Percentiles rank a stretch among this genome's conserved stretches.
phyloP scores from a whole-genome alignment of 2,888 invertebrate species.

The Blastobasis lacticolella region DNA sequence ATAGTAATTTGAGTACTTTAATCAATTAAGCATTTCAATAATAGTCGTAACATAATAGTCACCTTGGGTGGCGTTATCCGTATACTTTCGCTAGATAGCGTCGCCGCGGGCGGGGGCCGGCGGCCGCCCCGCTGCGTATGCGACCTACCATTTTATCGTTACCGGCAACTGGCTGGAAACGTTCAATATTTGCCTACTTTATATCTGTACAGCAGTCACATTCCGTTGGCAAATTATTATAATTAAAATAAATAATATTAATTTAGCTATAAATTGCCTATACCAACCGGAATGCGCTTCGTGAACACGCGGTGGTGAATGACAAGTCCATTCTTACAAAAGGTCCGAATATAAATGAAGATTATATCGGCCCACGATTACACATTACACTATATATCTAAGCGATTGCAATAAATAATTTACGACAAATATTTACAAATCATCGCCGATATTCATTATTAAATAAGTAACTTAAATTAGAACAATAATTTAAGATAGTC shows the following conservation, averaged over 20 bases:
- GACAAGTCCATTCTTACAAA: slow-evolving; percentile 63
- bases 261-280: slow-evolving; percentile 72
- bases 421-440: slow-evolving; percentile 69
- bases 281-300: slow-evolving; percentile 67
- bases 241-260: slow-evolving; percentile 64
- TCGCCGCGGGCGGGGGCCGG: background rate
- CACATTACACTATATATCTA: slow-evolving; percentile 52
- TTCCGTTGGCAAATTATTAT: slow-evolving; percentile 70
- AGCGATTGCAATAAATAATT: slow-evolving; percentile 66
- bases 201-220: slow-evolving; percentile 70
- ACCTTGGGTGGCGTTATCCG: slow-evolving; percentile 59
- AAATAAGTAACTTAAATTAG: slow-evolving; percentile 65
- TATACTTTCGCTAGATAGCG: slow-evolving; percentile 51
- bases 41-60: slow-evolving; percentile 30
- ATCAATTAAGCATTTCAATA: slow-evolving; percentile 34
- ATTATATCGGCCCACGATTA: slow-evolving; percentile 47
- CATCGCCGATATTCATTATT: slow-evolving; percentile 55
- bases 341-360: slow-evolving; percentile 41
- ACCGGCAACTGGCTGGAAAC: slow-evolving; percentile 24
- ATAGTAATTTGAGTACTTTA: slow-evolving; percentile 12
- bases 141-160: background rate
- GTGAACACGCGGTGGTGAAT: slow-evolving; percentile 74
- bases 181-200: slow-evolving; percentile 52
- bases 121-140: background rate
- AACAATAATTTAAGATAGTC: slow-evolving; percentile 66